Conservation (phyloP, 2,113 vertebrate genomes). For the Mandrillus leucophaeus region DNA sequence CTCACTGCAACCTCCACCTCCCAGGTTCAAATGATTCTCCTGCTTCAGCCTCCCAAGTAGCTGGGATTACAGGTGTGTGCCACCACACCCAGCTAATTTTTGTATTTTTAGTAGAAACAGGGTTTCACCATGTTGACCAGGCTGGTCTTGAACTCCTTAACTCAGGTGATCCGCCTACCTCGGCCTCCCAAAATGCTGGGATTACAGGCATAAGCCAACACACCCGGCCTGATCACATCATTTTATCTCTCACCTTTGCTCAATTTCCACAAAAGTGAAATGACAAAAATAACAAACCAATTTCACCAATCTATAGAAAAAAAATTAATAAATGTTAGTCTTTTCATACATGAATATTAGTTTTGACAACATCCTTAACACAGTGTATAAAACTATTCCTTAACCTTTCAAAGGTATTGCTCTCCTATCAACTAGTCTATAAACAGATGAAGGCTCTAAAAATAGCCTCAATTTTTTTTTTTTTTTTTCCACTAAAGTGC, state of each 20-base stretch:
- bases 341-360: neutral
- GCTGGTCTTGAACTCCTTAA: too few species aligned
- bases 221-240: neutral
- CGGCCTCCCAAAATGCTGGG: too few species aligned
- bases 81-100: too few species aligned
- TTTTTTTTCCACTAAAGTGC: neutral
- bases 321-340: neutral
- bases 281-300: slow-evolving; percentile 14
- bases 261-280: neutral
- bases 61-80: too few species aligned
- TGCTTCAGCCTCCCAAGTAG: too few species aligned
- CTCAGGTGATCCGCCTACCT: too few species aligned
- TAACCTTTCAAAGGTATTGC: neutral
- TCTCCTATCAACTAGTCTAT: neutral
- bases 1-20: too few species aligned
- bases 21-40: too few species aligned
- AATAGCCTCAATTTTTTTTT: neutral
- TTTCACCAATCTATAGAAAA: neutral
- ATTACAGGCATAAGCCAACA: too few species aligned
- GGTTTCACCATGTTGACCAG: too few species aligned
- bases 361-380: neutral
- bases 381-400: neutral
- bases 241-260: neutral
- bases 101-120: too few species aligned
- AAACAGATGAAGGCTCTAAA: neutral